Conservation (phyloP, 2,113 vertebrate genomes). For the Catagonus wagneri region DNA sequence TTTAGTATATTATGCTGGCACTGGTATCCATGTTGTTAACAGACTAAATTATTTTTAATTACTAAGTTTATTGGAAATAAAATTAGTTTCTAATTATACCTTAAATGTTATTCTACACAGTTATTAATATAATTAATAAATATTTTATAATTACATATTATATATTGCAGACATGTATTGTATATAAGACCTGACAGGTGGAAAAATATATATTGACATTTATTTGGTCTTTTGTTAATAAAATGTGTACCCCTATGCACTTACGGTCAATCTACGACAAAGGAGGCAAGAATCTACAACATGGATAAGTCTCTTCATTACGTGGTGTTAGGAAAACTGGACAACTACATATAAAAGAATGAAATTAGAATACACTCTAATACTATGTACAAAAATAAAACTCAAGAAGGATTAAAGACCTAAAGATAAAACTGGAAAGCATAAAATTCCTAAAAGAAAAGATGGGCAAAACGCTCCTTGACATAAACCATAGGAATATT, state of each 20-base stretch:
- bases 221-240: neutral
- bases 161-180: neutral
- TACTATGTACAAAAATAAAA: neutral
- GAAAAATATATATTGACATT: neutral
- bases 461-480: neutral
- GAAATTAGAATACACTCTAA: neutral
- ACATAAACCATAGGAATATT: neutral
- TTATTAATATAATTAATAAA: neutral
- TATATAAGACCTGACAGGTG: neutral
- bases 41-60: neutral
- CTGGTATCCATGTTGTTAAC: neutral
- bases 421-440: neutral
- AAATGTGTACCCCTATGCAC: neutral
- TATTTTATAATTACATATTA: neutral
- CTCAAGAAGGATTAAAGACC: neutral
- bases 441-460: neutral
- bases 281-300: neutral
- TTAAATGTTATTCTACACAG: neutral
- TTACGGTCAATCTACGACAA: neutral
- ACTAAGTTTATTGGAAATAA: neutral
- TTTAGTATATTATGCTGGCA: neutral
- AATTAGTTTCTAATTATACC: neutral
- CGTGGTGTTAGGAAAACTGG: neutral
- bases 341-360: neutral
- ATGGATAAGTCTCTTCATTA: neutral